These are phyloP conservation scores for Blastomussa wellsi DNA, from an alignment of 92 coral and sea anemone genomes.

Conservation along the genomic window DNA sequence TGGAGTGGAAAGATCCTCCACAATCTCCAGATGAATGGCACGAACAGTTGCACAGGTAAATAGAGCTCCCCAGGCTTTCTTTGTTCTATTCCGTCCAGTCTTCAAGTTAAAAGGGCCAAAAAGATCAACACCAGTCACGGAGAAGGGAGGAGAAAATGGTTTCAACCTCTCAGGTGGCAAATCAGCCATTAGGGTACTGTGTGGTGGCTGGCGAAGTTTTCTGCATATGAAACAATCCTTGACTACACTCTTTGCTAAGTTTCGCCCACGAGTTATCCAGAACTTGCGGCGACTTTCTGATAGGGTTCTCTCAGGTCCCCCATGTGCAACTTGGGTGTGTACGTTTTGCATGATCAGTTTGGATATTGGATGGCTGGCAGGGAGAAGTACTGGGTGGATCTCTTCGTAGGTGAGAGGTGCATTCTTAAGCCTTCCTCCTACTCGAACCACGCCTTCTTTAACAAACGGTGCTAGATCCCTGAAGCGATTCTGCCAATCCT, in stretches of 20 bases:
- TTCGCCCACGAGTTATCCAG: constrained; percentile 41
- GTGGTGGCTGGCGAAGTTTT: constrained; percentile 51
- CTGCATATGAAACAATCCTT: constrained; percentile 36
- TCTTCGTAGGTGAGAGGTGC: constrained; percentile 42
- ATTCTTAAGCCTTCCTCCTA: constrained; percentile 54
- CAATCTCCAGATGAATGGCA: constrained; percentile 44
- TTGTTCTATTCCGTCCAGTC: constrained; percentile 26
- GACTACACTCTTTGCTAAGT: constrained; percentile 32
- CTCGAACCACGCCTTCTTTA: constrained; percentile 49
- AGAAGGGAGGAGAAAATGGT: constrained; percentile 49
- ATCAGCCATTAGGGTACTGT: constrained; percentile 57
- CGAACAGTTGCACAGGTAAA: constrained; percentile 51
- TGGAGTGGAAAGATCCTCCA: constrained; percentile 39
- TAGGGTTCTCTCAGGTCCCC: constrained; percentile 52
- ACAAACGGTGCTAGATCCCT: constrained; percentile 40
- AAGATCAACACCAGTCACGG: constrained; percentile 54
- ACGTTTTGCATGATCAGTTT: constrained; percentile 44
- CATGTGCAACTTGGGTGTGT: constrained; percentile 30
- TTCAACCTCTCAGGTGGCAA: constrained; percentile 51
- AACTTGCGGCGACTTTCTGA: constrained; percentile 43
- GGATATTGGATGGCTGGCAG: constrained; percentile 43
- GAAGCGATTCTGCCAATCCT: constrained; percentile 21
- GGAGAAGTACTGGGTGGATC: constrained; percentile 53
- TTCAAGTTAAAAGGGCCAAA: constrained; percentile 59
- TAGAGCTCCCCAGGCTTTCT: constrained; percentile 38